Evolutionary conservation across 2,113 vertebrate genomes (phyloP).

Genomic region (Oryctolagus cuniculus): DNA sequence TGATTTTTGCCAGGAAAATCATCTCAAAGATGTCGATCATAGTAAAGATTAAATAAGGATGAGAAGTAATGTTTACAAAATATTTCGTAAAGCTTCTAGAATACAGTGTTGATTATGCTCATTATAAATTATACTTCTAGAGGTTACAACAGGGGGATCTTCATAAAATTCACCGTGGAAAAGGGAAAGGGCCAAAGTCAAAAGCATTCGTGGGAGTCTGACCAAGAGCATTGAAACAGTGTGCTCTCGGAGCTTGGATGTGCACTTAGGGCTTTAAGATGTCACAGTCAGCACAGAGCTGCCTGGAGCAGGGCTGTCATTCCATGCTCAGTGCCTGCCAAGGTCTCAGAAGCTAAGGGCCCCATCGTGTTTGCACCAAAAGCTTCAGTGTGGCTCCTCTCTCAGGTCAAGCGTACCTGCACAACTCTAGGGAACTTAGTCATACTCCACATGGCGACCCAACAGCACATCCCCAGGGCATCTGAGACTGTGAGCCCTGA

Average conservation of each 20-base stretch:
- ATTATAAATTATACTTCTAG: background rate
- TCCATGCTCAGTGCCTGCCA: background rate
- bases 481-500: background rate
- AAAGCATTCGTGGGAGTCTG: background rate
- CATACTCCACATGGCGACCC: fast-evolving
- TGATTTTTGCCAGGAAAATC: conserved; percentile 34
- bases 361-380: background rate
- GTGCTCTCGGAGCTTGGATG: background rate
- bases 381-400: background rate
- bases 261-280: background rate
- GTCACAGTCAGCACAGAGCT: background rate
- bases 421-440: too few species aligned
- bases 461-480: background rate
- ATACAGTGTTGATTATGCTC: background rate
- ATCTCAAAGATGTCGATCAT: background rate
- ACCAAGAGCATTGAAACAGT: background rate
- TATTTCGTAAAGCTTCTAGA: background rate
- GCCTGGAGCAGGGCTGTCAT: too few species aligned
- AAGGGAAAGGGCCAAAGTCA: background rate
- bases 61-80: background rate
- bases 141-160: background rate
- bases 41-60: background rate
- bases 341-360: background rate
- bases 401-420: background rate
- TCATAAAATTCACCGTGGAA: background rate